Evolutionary conservation across 1,140 invertebrate species (phyloP).

Genomic region (Zaprionus kolodkinae): DNA sequence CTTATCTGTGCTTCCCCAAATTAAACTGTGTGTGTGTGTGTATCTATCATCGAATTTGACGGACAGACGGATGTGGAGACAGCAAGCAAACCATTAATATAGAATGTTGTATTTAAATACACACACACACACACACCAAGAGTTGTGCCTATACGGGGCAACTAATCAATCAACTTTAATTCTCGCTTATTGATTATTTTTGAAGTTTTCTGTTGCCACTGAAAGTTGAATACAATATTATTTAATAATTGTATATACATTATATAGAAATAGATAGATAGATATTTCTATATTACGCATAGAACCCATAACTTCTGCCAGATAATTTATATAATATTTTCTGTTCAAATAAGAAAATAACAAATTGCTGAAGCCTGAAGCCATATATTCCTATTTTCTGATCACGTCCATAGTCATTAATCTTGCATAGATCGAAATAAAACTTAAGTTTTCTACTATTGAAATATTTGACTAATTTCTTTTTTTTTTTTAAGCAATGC

Average conservation of each 20-base stretch:
- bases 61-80: neutral
- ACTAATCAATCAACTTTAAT: constrained; percentile 7
- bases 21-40: neutral
- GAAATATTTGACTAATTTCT: neutral
- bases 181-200: neutral
- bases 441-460: neutral
- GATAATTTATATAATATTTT: too few species aligned
- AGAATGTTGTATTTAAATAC: neutral
- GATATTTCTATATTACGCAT: too few species aligned
- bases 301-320: too few species aligned
- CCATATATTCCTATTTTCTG: too few species aligned
- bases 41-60: constrained; percentile 3
- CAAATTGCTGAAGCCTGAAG: too few species aligned
- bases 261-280: too few species aligned
- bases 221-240: neutral
- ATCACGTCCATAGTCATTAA: neutral
- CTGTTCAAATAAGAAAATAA: too few species aligned
- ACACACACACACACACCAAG: neutral
- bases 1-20: neutral
- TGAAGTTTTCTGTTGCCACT: neutral
- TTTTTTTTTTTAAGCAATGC: constrained; percentile 82
- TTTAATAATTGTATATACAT: neutral
- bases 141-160: neutral
- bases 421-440: neutral
- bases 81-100: constrained; percentile 3